Base-by-base conservation (phyloP, 2,797 vertebrate species). In the Harpagifer antarcticus region DNA sequence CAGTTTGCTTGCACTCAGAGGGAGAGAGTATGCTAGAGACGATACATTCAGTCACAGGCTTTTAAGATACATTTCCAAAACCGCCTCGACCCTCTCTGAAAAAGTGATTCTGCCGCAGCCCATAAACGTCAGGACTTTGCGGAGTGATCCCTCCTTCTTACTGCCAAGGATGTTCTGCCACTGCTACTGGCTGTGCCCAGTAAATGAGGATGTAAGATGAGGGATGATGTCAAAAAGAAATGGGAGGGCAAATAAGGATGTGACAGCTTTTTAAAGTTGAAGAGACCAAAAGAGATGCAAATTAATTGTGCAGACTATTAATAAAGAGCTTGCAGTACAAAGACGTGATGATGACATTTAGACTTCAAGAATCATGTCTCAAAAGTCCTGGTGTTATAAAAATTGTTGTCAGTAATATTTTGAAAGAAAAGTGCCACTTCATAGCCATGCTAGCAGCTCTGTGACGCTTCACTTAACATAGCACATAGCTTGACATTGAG, bases 21-120 rank as follows among this genome's bases (percentile, higher is more conserved):
- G 62, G 62, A 72, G 57, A 43, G 27, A 13, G 66, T 66, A 57
- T 56, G 68, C 68, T 54, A 57, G 69, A 82, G 60, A 76, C 54
- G 72, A 63, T 49, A 76, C 75, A 72, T 57, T 81, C 72, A 81
- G 72, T 74, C 42, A 12, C 57, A 71, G 70, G 80, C 86, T 89
- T 92, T 91, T 82, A 84, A 83, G 68, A 79, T 83, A 86, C 0
- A 85, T 90, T 90, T 92, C 74, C 75, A 85, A 78, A 83, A 68
- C 76, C 15, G 5, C 58, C 63, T 68, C 57, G 75, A 83, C 45
- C 58, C 72, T 82, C 86, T 83, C 82, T 79, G 68, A 65, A 63
- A n/a, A 17, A 81, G 66, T 14, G 57, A 62, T 85, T 79, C 81
- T 81, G 76, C 50, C 14, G 11, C 68, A 81, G 65, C 68, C 81